Evolutionary conservation across 2,888 invertebrate genomes (phyloP).

Genomic region (Scrobipalpa costella): DNA sequence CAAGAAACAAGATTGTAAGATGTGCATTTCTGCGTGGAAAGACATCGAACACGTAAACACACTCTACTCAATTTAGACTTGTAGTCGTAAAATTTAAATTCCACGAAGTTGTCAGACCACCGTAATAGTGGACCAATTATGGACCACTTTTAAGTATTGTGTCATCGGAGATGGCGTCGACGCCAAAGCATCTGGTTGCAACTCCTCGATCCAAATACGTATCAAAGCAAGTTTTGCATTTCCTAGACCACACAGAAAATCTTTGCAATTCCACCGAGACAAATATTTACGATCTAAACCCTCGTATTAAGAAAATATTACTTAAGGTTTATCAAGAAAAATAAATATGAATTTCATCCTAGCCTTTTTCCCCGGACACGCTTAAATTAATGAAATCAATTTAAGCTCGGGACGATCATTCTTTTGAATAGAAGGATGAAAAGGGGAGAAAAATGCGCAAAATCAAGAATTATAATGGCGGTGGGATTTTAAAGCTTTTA

Average conservation of each 20-base stretch:
- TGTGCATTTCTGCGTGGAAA: neutral
- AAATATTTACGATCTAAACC: conserved; percentile 7
- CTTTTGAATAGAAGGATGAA: conserved; percentile 47
- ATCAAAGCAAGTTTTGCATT: neutral
- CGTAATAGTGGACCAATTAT: conserved; percentile 38
- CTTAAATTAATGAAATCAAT: conserved; percentile 61
- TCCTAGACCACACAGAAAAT: conserved; percentile 18
- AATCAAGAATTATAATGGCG: conserved; percentile 53
- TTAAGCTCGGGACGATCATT: conserved; percentile 47
- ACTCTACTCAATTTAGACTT: neutral
- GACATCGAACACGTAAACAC: neutral
- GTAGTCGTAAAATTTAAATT: conserved; percentile 34
- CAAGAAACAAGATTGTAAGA: neutral
- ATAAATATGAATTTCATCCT: conserved; percentile 24
- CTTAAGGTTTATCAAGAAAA: conserved; percentile 14
- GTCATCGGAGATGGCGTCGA: conserved; percentile 27
- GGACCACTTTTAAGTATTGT: conserved; percentile 32
- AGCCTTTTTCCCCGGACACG: conserved; percentile 38
- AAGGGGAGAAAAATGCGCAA: conserved; percentile 47
- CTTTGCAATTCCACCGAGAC: neutral
- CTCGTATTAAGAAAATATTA: neutral
- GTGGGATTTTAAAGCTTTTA: conserved; percentile 38
- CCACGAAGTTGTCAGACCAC: conserved; percentile 54
- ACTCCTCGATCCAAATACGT: conserved; percentile 11
- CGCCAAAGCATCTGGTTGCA: conserved; percentile 21